Base-by-base conservation (phyloP, 2,113 vertebrate species). In the Poecile atricapillus region DNA sequence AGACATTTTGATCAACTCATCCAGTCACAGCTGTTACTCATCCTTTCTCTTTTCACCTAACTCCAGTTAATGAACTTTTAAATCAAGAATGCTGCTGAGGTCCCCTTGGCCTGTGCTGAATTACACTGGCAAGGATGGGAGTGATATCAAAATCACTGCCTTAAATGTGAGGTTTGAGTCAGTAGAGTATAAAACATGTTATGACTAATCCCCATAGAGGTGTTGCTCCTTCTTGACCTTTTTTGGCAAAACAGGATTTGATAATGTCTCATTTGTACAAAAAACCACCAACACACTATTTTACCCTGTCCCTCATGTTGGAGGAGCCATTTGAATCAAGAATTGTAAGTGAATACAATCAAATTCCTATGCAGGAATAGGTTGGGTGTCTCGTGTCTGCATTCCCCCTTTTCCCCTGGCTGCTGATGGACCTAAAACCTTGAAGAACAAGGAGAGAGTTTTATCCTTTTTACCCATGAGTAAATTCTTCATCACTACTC, bases 371-470 rank as follows among this genome's bases (percentile, higher is more conserved):
- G n/a, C 30, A 68, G 53, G 37, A 79, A 39, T 17, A 68, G 23
- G 12, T 9, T 87, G 56, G 13, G 27, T 63, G 20, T 23, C 10
- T 60, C 52, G 8, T 7, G 12, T 28, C 41, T 82, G 28, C 68
- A 65, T 23, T 62, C 13, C 4, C 5, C 11, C 7, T 75, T 75
- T 71, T 23, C n/a, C 27, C 25, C 33, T 31, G 22, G 43, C 17
- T 76, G 28, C 15, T 80, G 27, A 44, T 16, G 23, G 28, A 43
- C 46, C 3, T 43, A 49, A 87, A 87, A 14, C 10, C 22, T 60
- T 67, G 33, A 74, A n/a, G 22, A 78, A 63, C 3, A 37, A 53
- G 21, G 11, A 59, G 9, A 8, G 0, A 0, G 1, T 31, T 77
- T 74, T 37, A 49, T 18, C 14, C 2, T 65, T 35, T 71, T 47